A percentile compares a stretch with the other conserved stretches of the same genome.
phyloP scores from a whole-genome alignment of 2,888 invertebrate species.

The Hesperia comma region DNA sequence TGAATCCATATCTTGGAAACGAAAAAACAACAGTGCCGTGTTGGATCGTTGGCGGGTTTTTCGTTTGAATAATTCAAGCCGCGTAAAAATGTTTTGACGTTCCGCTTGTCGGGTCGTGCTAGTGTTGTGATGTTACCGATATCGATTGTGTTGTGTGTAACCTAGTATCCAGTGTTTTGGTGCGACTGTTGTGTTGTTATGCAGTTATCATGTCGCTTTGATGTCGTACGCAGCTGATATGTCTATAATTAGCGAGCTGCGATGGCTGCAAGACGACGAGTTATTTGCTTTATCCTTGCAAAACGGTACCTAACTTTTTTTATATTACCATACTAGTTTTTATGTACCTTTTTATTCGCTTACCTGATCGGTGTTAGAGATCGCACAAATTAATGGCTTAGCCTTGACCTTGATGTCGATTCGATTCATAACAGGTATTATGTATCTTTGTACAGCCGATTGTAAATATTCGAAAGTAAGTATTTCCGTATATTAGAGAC shows the following conservation, averaged over 20 bases:
- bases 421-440: slow-evolving; percentile 11
- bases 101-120: slow-evolving; percentile 52
- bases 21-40: slow-evolving; percentile 35
- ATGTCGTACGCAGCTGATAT: slow-evolving; percentile 79
- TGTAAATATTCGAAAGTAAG: neutral
- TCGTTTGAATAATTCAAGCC: slow-evolving; percentile 58
- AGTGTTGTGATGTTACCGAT: slow-evolving; percentile 65
- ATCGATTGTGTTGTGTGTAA: slow-evolving; percentile 56
- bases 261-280: slow-evolving; percentile 81
- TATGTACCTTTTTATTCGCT: slow-evolving; percentile 26
- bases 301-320: slow-evolving; percentile 68
- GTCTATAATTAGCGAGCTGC: slow-evolving; percentile 79
- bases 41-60: slow-evolving; percentile 50
- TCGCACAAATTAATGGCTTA: slow-evolving; percentile 27
- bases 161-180: slow-evolving; percentile 53
- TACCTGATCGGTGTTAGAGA: slow-evolving; percentile 28
- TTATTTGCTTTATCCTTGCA: slow-evolving; percentile 78
- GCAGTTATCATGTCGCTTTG: slow-evolving; percentile 71
- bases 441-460: neutral
- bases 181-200: slow-evolving; percentile 60
- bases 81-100: slow-evolving; percentile 60
- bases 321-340: slow-evolving; percentile 35
- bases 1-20: slow-evolving; percentile 50
- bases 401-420: slow-evolving; percentile 30
- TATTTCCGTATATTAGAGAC: neutral